Conservation (phyloP, 1,140 invertebrate species). For the Antheraea pernyi region DNA sequence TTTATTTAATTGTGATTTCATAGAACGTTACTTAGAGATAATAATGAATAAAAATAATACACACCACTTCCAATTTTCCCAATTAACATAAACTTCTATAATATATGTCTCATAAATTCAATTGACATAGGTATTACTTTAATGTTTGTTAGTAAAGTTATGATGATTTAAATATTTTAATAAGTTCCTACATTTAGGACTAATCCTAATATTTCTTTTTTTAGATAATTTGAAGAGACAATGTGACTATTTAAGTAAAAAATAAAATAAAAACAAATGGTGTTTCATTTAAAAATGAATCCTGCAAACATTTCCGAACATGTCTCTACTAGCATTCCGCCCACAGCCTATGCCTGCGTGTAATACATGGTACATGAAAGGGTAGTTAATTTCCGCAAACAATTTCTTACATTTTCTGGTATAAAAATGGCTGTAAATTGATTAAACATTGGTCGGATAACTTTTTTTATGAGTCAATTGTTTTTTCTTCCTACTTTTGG, state of each 20-base stretch:
- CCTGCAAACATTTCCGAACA: no score
- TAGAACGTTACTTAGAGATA: slow-evolving; percentile 58
- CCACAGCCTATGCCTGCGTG: no score
- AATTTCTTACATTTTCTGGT: no score
- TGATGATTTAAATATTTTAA: slow-evolving; percentile 40
- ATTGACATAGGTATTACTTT: slow-evolving; percentile 46
- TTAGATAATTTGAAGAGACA: slow-evolving; percentile 57
- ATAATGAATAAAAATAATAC: slow-evolving; percentile 43
- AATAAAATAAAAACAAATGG: slow-evolving; percentile 37
- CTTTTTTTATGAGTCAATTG: no score
- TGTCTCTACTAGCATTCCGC: no score
- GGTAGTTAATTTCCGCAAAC: no score
- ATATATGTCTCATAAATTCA: slow-evolving; percentile 53
- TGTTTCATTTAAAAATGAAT: slow-evolving; percentile 24
- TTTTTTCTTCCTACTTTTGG: no score
- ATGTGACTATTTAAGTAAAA: slow-evolving; percentile 62
- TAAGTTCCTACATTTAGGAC: slow-evolving; percentile 59
- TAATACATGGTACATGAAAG: no score
- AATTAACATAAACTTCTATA: slow-evolving; percentile 58
- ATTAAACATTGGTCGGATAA: no score
- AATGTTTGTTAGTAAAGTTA: slow-evolving; percentile 70
- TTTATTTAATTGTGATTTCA: slow-evolving; percentile 51
- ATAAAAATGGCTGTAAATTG: no score
- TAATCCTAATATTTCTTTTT: slow-evolving; percentile 56
- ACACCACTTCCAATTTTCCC: slow-evolving; percentile 66